Conservation (phyloP, 2,797 vertebrate genomes). For the Heliangelus exortis region DNA sequence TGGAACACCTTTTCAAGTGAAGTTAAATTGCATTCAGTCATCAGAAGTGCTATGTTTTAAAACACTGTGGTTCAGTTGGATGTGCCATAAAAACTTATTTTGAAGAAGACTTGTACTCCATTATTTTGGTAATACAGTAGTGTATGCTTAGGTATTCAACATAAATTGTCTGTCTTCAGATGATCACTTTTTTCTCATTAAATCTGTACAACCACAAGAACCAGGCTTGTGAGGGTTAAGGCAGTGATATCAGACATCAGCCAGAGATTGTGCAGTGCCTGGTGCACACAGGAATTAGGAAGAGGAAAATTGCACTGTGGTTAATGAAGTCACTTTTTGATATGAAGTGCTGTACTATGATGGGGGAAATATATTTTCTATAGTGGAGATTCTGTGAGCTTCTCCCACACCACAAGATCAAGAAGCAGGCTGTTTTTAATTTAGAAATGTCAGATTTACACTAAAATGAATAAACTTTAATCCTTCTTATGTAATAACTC, state of each 20-base stretch:
- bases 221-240: neutral
- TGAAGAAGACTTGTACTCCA: neutral
- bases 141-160: neutral
- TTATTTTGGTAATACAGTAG: neutral
- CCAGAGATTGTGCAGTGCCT: neutral
- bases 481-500: constrained; percentile 31
- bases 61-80: neutral
- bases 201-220: neutral
- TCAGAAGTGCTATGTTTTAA: neutral
- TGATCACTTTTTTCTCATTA: neutral
- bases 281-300: neutral
- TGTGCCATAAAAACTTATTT: neutral
- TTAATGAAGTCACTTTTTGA: neutral
- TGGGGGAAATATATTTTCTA: neutral
- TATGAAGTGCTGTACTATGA: neutral
- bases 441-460: constrained; percentile 34
- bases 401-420: neutral
- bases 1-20: neutral
- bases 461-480: constrained; percentile 43
- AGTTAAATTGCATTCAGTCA: neutral
- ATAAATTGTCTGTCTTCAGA: neutral
- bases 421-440: neutral
- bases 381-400: neutral
- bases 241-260: neutral
- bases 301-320: neutral